Percentiles rank a stretch among this genome's conserved stretches.
Evolutionary conservation across 2,888 invertebrate species (phyloP).

Genomic region (Pollenia amentaria): DNA sequence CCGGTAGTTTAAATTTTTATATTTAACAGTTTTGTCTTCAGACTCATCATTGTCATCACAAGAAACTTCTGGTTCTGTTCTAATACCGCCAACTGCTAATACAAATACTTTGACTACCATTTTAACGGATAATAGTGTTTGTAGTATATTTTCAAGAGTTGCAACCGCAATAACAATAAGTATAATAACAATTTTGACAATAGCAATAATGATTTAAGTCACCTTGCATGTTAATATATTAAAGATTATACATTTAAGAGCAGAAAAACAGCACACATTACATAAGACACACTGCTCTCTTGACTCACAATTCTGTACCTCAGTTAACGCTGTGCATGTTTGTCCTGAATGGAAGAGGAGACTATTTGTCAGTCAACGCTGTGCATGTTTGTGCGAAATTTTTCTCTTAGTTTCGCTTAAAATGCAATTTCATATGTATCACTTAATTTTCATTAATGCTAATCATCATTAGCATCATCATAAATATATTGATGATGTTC

Average conservation of each 20-base stretch:
- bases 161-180: conserved; percentile 10
- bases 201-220: conserved; percentile 8
- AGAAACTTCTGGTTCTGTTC: neutral
- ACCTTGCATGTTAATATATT: too few relatives aligned
- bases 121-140: conserved; percentile 49
- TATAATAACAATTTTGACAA: conserved; percentile 26
- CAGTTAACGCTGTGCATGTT: neutral
- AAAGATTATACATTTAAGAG: neutral
- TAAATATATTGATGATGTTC: conserved; percentile 18
- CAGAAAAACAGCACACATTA: neutral
- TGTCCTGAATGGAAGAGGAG: too few relatives aligned
- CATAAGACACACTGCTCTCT: neutral
- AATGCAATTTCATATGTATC: conserved; percentile 23
- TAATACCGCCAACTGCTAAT: conserved; percentile 13
- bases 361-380: too few relatives aligned
- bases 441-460: conserved; percentile 51
- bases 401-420: neutral
- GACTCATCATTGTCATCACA: neutral
- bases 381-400: neutral
- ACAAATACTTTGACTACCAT: conserved; percentile 12
- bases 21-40: conserved; percentile 26
- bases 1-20: conserved; percentile 14
- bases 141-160: conserved; percentile 36
- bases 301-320: too few relatives aligned
- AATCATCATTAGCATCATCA: conserved; percentile 37